Conservation (phyloP, 2,888 invertebrate genomes). For the Phaedon cochleariae region DNA sequence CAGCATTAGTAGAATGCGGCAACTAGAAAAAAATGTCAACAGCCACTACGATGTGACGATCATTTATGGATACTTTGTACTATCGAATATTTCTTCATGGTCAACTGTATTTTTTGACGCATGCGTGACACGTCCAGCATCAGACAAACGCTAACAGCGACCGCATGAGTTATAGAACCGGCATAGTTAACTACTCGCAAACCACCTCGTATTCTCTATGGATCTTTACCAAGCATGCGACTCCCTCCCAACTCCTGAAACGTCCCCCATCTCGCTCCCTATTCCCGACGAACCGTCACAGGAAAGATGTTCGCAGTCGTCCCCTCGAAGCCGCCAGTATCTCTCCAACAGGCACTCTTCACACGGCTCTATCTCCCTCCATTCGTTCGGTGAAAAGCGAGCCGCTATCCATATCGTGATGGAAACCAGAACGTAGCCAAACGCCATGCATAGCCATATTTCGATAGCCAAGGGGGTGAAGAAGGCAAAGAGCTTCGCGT, state of each 20-base stretch:
- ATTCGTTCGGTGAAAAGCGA: slow-evolving; percentile 84
- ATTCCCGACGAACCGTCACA: slow-evolving; percentile 50
- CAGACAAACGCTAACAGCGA: too few species aligned
- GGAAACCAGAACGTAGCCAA: slow-evolving; percentile 82
- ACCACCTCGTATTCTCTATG: not conserved
- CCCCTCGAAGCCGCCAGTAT: slow-evolving; percentile 50
- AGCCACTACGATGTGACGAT: too few species aligned
- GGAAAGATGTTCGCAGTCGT: slow-evolving; percentile 49
- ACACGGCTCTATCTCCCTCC: slow-evolving; percentile 71
- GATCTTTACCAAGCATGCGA: not conserved
- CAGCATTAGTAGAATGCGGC: too few species aligned
- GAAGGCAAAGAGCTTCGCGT: slow-evolving; percentile 81
- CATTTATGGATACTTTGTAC: too few species aligned
- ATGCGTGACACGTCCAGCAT: too few species aligned
- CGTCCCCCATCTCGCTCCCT: slow-evolving; percentile 45
- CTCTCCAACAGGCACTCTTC: slow-evolving; percentile 63
- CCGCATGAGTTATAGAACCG: too few species aligned
- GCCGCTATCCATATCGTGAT: slow-evolving; percentile 86
- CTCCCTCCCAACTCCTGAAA: not conserved
- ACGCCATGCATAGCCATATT: slow-evolving; percentile 84
- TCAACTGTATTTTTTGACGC: too few species aligned
- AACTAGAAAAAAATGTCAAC: too few species aligned
- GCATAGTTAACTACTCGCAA: too few species aligned
- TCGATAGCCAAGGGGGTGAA: slow-evolving; percentile 84
- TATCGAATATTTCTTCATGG: too few species aligned